Evolutionary conservation across 2,888 invertebrate genomes (phyloP).

Genomic region (Drosophila prolongata): DNA sequence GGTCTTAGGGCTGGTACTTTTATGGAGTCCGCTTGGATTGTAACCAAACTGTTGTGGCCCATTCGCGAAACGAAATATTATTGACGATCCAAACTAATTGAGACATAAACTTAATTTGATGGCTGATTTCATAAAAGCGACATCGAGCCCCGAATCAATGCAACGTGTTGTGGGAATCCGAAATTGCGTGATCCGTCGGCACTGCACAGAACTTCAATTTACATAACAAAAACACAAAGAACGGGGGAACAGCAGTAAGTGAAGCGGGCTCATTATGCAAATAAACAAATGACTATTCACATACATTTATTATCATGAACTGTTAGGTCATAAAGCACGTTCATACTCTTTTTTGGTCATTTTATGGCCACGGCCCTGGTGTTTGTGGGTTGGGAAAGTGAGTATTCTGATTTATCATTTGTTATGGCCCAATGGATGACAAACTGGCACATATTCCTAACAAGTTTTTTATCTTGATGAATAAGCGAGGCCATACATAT

Average conservation of each 20-base stretch:
- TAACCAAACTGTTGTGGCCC: constrained; percentile 60
- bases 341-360: constrained; percentile 7
- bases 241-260: constrained; percentile 11
- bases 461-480: neutral
- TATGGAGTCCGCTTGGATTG: constrained; percentile 53
- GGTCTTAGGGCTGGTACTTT: constrained; percentile 31
- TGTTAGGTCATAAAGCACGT: constrained; percentile 40
- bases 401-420: constrained; percentile 23
- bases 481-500: neutral
- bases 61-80: constrained; percentile 49
- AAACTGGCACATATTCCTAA: constrained; percentile 1
- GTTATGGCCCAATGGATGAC: constrained; percentile 2
- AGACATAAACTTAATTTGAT: constrained; percentile 71
- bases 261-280: constrained; percentile 36
- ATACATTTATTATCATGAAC: constrained; percentile 33
- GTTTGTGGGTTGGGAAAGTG: constrained; percentile 18
- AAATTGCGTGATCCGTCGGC: constrained; percentile 36
- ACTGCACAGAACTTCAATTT: constrained; percentile 36
- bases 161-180: constrained; percentile 25
- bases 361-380: constrained; percentile 5
- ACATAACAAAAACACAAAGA: constrained; percentile 37
- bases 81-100: constrained; percentile 64
- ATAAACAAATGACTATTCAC: constrained; percentile 35
- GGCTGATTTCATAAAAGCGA: constrained; percentile 51
- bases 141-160: constrained; percentile 53